Base-by-base conservation (phyloP, 2,888 invertebrate genomes). In the Listrodromus nycthemerus region DNA sequence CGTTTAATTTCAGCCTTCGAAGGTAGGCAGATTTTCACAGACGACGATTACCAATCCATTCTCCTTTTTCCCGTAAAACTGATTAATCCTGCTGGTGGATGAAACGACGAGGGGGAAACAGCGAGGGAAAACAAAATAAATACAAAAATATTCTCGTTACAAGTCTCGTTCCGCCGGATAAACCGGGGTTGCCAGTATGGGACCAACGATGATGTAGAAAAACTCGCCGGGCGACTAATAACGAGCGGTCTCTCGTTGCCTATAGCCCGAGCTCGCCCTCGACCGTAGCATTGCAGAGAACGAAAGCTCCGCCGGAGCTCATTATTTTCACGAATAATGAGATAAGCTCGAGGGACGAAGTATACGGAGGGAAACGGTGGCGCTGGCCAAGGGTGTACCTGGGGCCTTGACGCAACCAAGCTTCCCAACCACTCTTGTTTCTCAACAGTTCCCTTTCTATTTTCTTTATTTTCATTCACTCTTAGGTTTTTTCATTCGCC, bases 301-400 rank as follows among this genome's bases (percentile, higher is more conserved):
- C 73, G 41, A 73, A 77, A 67, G 67, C 66, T 41, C 63, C 50
- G 19, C 61, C 63, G 24, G 79, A 70, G 65, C 80, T 86, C 80
- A 84, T 86, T 84, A 82, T 82, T 84, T 82, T 75, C 37, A 50
- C 70, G 55, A 70, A 80, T 86, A 82, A 83, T 76, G 81, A 84
- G 79, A 81, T 76, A 73, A 80, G 75, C 82, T 74, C 73, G 82
- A 61, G 79, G 66, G 21, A 71, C 30, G 82, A 73, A 30, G 13
- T 16, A 27, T 30, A 16, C 58, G 27, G 30, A 61, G 58, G 27
- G 27, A 61, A 61, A 61, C 58, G n/a, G 27, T n/a, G 27, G 55
- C 13, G 10, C 55, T 8, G 13, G 55, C 55, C 21, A 55, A 16
- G 41, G 41, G 41, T 41, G 41, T 55, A 55, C 24, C 55, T 24